A percentile compares a stretch with the other conserved stretches of the same genome.
Evolutionary conservation across 2,888 invertebrate genomes (phyloP).

Genomic region (Catocala nupta): DNA sequence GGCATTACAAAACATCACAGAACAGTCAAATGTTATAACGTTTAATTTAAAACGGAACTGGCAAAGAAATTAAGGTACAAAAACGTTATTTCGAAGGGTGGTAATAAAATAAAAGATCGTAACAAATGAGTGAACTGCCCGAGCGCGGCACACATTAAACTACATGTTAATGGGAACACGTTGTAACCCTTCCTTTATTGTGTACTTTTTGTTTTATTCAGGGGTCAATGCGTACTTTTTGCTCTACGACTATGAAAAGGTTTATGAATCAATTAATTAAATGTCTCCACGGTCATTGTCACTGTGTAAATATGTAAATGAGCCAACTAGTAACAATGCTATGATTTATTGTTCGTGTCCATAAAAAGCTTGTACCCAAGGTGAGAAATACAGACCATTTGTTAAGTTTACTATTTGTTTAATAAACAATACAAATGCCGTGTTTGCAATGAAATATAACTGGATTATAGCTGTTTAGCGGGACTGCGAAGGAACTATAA

Average conservation of each 20-base stretch:
- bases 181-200: slow-evolving; percentile 82
- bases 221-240: slow-evolving; percentile 83
- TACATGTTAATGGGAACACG: slow-evolving; percentile 79
- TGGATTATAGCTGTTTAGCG: slow-evolving; percentile 30
- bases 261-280: slow-evolving; percentile 87
- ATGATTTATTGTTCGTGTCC: slow-evolving; percentile 78
- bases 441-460: slow-evolving; percentile 42
- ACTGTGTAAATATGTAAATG: slow-evolving; percentile 84
- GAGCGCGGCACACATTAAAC: slow-evolving; percentile 76
- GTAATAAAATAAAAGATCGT: slow-evolving; percentile 73
- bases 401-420: slow-evolving; percentile 55
- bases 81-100: slow-evolving; percentile 64
- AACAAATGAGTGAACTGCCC: slow-evolving; percentile 82
- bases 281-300: slow-evolving; percentile 85
- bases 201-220: slow-evolving; percentile 81
- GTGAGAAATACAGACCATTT: slow-evolving; percentile 76
- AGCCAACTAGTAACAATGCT: slow-evolving; percentile 76
- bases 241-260: slow-evolving; percentile 77
- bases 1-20: background rate
- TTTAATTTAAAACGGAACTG: slow-evolving; percentile 41
- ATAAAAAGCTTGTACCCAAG: slow-evolving; percentile 70
- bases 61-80: slow-evolving; percentile 54
- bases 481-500: no score
- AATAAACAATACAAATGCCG: slow-evolving; percentile 60
- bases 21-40: slow-evolving; percentile 12